These are phyloP conservation scores for Premnoplex brunnescens DNA, from an alignment of 2,797 vertebrate genomes.

Conservation along the genomic window DNA sequence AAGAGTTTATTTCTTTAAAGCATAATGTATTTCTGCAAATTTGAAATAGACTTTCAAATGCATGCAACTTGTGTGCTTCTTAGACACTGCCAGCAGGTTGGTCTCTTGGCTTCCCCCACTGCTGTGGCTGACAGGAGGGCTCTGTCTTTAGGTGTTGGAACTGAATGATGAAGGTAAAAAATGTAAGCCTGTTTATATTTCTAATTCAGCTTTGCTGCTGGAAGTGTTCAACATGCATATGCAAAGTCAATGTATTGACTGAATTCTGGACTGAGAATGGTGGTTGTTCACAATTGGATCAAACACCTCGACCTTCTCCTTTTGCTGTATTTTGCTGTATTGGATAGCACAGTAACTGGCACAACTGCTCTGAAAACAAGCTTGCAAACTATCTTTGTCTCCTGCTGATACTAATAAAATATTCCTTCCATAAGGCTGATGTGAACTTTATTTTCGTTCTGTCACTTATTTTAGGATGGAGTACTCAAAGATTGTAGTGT, in stretches of 20 bases:
- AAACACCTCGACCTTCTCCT: background rate
- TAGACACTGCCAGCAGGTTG: background rate
- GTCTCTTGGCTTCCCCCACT: background rate
- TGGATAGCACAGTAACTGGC: background rate
- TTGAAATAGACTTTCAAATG: background rate
- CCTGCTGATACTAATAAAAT: background rate
- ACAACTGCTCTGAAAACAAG: background rate
- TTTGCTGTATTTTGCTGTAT: background rate
- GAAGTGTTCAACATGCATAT: background rate
- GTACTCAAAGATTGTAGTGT: background rate
- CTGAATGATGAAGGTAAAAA: background rate
- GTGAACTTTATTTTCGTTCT: background rate
- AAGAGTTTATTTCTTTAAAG: background rate
- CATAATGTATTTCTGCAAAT: background rate
- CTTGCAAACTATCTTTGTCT: background rate
- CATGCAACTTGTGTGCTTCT: rapidly evolving
- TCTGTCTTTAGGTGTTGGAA: rapidly evolving
- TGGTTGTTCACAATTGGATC: background rate
- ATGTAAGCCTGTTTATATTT: background rate
- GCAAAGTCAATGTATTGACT: background rate
- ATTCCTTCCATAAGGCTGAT: background rate
- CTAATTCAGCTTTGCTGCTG: background rate
- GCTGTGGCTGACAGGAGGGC: background rate
- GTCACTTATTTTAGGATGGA: background rate
- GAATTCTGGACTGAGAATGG: background rate